Evolutionary conservation across 2,113 vertebrate genomes (phyloP), one percentile per base, ranked within the genome.

Genomic region (Elanoides forficatus): DNA sequence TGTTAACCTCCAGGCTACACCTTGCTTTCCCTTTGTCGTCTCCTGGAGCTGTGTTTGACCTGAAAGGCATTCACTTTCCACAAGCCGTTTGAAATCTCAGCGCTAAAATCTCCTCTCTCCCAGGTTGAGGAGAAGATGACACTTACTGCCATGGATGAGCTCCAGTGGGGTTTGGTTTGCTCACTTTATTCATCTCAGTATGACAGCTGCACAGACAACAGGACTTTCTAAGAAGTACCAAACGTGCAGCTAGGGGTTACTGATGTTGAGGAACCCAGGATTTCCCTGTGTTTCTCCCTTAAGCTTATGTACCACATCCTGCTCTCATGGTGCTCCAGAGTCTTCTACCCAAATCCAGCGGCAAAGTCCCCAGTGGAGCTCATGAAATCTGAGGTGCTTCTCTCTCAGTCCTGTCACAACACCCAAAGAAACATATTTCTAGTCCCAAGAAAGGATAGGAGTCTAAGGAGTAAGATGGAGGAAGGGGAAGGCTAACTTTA

Each of bases 71-170:
- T 81, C 2, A 3, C 29, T 80, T 71, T 34, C 32, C 62, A 25
- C 43, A 43, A 83, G 53, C 23, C 12, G 19, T 65, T 45, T 73
- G 43, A 68, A 91, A 91, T 55, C 21, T 53, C 32, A 68, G n/a
- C 19, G 32, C n/a, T 59, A 38, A 86, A 83, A 80, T 25, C 30
- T 66, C 25, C 21, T 66, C 27, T 86, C 38, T 62, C 38, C 14
- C 32, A 58, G 16, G 10, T 1, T 55, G 42, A 82, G 68, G 25
- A 79, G 12, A 91, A 6, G 58, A 62, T 75, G 43, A 48, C 21
- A 63, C 19, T 47, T 47, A 50, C 6, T 34, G 30, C 66, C 58
- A 86, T 0, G 0, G 56, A 50, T 36, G 48, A 86, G 15, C 22
- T 72, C 32, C 32, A 45, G 25, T 7, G 36, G 3, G 12, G 8